Conservation (phyloP, 2,113 vertebrate genomes). For the Sprattus sprattus region DNA sequence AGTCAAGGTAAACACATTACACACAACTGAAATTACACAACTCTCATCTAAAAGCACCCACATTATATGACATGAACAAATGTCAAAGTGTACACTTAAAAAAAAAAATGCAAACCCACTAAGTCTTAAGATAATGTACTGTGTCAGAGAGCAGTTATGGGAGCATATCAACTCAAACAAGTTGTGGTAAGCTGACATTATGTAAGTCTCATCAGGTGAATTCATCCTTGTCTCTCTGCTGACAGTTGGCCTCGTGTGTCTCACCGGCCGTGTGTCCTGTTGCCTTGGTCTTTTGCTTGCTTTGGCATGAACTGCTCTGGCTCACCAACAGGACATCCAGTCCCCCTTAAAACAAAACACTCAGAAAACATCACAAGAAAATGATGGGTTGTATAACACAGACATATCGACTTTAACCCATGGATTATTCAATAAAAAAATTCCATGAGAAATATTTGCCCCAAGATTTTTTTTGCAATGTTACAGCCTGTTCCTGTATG, state of each 20-base stretch:
- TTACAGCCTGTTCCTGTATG: neutral
- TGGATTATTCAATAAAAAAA: neutral
- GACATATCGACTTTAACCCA: neutral
- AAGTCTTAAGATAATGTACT: neutral
- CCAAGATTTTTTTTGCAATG: no score
- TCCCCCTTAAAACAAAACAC: conserved; percentile 16
- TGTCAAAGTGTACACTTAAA: no score
- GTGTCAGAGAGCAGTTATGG: neutral
- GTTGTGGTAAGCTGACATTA: neutral
- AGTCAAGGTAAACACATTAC: no score
- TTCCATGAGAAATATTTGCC: neutral
- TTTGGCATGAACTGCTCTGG: conserved; percentile 20
- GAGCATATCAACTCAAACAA: neutral
- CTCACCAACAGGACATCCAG: conserved; percentile 22
- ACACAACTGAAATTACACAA: no score
- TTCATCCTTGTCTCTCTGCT: conserved; percentile 10
- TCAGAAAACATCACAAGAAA: conserved; percentile 19
- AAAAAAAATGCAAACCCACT: no score
- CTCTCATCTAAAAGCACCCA: no score
- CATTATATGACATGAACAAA: no score
- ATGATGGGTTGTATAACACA: conserved; percentile 17
- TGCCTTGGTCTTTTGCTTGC: conserved; percentile 27
- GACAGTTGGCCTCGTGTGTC: conserved; percentile 27
- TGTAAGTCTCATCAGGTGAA: neutral
- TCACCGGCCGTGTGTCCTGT: conserved; percentile 3